phyloP scores from a whole-genome alignment of 1,140 invertebrate genomes.

The Sitodiplosis mosellana region DNA sequence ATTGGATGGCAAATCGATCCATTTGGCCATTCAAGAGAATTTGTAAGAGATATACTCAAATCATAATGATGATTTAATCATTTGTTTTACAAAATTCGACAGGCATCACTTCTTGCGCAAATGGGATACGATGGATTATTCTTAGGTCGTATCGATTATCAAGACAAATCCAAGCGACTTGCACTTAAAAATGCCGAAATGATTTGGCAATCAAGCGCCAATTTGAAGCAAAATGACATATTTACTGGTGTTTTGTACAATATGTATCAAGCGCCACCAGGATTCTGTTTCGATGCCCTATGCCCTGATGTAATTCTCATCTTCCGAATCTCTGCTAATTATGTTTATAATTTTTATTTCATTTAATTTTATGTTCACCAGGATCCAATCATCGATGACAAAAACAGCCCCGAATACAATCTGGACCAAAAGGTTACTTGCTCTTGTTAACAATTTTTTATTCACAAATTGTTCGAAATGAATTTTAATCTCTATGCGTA shows the following conservation, averaged over 20 bases:
- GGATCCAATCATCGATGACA: conserved; percentile 41
- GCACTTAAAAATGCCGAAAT: conserved; percentile 54
- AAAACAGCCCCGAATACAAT: conserved; percentile 50
- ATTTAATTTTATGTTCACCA: too few relatives aligned
- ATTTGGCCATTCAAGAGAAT: conserved; percentile 75
- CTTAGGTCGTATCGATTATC: conserved; percentile 73
- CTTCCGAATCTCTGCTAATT: too few relatives aligned
- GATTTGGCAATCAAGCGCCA: conserved; percentile 63
- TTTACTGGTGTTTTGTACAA: conserved; percentile 60
- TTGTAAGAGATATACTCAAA: conserved; percentile 3
- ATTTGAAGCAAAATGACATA: conserved; percentile 28
- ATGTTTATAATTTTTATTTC: too few relatives aligned
- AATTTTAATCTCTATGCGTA: too few relatives aligned
- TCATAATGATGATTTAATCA: too few relatives aligned
- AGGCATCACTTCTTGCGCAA: conserved; percentile 63
- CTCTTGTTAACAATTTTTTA: background rate
- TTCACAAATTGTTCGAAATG: too few relatives aligned
- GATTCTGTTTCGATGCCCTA: conserved; percentile 77
- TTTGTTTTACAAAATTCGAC: too few relatives aligned
- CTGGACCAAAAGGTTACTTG: conserved; percentile 39
- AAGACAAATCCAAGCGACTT: conserved; percentile 53
- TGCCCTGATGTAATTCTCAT: conserved; percentile 62
- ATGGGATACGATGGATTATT: conserved; percentile 77
- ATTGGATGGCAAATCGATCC: conserved; percentile 90
- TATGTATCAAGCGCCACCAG: conserved; percentile 60